phyloP scores from a whole-genome alignment of 2,113 vertebrate genomes.

The Petromus typicus region DNA sequence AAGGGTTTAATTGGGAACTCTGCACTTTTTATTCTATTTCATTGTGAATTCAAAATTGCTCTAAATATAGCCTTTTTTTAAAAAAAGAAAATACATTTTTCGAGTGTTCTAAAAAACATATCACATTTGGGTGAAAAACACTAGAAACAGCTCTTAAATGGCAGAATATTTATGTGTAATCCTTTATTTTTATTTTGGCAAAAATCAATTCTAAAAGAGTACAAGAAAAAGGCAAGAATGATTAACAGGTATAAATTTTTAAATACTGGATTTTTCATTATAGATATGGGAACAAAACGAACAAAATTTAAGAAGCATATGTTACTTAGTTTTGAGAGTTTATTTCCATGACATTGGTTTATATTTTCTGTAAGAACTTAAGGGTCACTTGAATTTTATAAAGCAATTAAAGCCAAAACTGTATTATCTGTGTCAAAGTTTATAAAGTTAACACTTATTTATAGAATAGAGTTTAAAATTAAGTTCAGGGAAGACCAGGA shows the following conservation, averaged over 20 bases:
- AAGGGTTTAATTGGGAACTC: background rate
- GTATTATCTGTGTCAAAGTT: background rate
- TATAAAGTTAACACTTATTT: conserved; percentile 10
- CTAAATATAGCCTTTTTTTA: background rate
- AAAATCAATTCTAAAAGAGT: background rate
- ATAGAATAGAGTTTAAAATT: background rate
- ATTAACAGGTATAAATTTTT: background rate
- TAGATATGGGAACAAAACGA: conserved; percentile 6
- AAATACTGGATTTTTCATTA: background rate
- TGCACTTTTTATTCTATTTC: background rate
- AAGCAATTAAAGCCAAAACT: background rate
- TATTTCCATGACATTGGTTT: background rate
- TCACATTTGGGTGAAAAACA: background rate
- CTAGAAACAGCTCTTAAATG: background rate
- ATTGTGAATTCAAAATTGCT: background rate
- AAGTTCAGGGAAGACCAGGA: background rate
- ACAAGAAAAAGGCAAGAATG: background rate
- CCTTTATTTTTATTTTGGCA: background rate
- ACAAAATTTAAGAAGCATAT: background rate
- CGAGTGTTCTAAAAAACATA: background rate
- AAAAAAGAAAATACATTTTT: background rate
- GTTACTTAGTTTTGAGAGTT: background rate
- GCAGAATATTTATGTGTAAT: background rate
- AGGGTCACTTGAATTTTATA: background rate
- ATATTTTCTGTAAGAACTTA: background rate